Evolutionary conservation across 2,888 invertebrate species (phyloP).

Genomic region (Pyrocoelia pectoralis): DNA sequence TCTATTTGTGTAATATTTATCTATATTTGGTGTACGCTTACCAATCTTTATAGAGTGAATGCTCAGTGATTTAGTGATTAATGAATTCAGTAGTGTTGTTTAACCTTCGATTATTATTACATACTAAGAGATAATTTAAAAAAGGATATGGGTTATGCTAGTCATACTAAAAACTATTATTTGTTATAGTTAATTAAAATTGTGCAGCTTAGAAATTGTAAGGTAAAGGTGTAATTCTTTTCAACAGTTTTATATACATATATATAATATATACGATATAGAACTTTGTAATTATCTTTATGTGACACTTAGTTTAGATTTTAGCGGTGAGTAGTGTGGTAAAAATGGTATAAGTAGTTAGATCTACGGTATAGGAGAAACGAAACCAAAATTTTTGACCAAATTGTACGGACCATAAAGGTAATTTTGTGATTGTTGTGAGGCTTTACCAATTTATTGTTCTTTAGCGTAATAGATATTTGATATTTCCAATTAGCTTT

Average conservation of each 20-base stretch:
- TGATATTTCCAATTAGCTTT: slow-evolving; percentile 48
- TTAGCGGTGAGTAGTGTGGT: neutral
- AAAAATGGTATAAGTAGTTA: neutral
- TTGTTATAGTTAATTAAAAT: neutral
- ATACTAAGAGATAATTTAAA: neutral
- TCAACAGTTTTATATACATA: slow-evolving; percentile 7
- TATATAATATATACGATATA: too few species aligned
- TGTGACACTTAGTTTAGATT: slow-evolving; percentile 8
- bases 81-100: slow-evolving; percentile 2
- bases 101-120: neutral
- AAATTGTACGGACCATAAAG: slow-evolving; percentile 42
- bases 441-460: slow-evolving; percentile 23
- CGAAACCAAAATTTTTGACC: slow-evolving; percentile 37
- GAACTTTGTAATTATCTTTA: slow-evolving; percentile 13
- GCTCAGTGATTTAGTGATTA: slow-evolving; percentile 30
- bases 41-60: slow-evolving; percentile 21
- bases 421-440: slow-evolving; percentile 23
- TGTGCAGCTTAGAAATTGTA: neutral
- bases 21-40: slow-evolving; percentile 25
- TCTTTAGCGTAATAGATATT: slow-evolving; percentile 28
- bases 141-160: slow-evolving; percentile 18
- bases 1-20: slow-evolving; percentile 29
- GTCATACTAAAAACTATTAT: slow-evolving; percentile 12
- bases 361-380: neutral
- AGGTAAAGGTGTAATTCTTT: slow-evolving; percentile 18